Percentiles rank a stretch among this genome's conserved stretches.
Conservation (phyloP, 2,888 invertebrate species). For the Syritta pipiens region DNA sequence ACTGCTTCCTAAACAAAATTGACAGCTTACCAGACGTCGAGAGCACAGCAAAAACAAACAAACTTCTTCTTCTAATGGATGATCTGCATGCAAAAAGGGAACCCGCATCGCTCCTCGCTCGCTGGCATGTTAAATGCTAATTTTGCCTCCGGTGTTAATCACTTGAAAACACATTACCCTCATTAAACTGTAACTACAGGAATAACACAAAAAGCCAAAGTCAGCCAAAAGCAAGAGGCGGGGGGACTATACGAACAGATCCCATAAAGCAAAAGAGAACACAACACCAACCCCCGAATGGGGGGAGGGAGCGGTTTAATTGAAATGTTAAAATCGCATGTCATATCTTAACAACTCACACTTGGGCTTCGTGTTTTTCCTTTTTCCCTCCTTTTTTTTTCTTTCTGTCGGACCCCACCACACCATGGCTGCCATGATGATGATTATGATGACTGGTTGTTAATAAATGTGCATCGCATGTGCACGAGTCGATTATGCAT, state of each 20-base stretch:
- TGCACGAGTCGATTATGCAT: constrained; percentile 65
- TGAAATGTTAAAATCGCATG: constrained; percentile 70
- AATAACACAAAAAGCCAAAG: constrained; percentile 56
- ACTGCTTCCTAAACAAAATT: constrained; percentile 51
- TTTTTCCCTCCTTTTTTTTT: too few relatives aligned
- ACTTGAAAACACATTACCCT: constrained; percentile 70
- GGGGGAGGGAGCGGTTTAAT: constrained; percentile 49
- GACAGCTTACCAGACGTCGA: constrained; percentile 46
- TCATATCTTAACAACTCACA: constrained; percentile 69
- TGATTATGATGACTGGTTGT: constrained; percentile 66
- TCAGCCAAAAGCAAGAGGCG: constrained; percentile 2
- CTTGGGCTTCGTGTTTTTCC: constrained; percentile 40
- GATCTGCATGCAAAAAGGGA: constrained; percentile 54
- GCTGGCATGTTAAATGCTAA: constrained; percentile 69
- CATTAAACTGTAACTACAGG: constrained; percentile 67
- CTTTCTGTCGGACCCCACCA: too few relatives aligned
- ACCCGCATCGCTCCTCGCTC: constrained; percentile 8
- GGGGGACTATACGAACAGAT: neutral
- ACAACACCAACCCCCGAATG: neutral
- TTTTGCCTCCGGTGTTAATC: constrained; percentile 69
- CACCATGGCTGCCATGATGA: constrained; percentile 33
- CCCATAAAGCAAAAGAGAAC: constrained; percentile 24
- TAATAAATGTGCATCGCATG: constrained; percentile 69
- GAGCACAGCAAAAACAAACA: constrained; percentile 41
- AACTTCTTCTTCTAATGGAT: constrained; percentile 54